Evolutionary conservation across 2,888 invertebrate genomes (phyloP), one percentile per base, ranked within the genome.

Genomic region (Melieria omissa): DNA sequence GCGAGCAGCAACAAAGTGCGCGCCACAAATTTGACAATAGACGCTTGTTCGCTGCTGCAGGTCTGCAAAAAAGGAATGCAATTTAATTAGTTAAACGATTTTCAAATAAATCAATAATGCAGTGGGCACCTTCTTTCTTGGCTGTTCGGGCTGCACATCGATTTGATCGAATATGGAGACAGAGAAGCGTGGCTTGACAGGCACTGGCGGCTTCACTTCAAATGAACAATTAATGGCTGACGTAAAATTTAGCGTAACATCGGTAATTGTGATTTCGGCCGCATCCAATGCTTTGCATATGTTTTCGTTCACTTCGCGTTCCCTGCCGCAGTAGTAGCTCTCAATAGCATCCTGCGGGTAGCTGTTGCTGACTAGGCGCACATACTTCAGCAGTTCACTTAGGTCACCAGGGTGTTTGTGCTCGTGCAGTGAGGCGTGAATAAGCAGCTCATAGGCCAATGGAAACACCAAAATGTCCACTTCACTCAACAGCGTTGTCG

Each of bases 141-240:
- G 76, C 52, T 81, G 80, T 49, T 80, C 78, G 0, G 77, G 76
- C 55, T 77, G 74, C 49, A 84, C 78, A 44, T 81, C 79, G 3
- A 85, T 78, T 16, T 85, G 80, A 66, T 87, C 87, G 66, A 87
- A 87, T 65, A 87, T 78, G 8, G 86, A 86, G 0, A 87, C 83
- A 0, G 87, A 86, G 14, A 83, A 80, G 3, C 85, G 81, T 42
- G 81, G 81, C 44, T 80, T 82, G 0, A 74, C 41, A 8, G 73
- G 54, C 0, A 64, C 60, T 14, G 57, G 68, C 0, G 75, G 64
- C n/a, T 82, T 83, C 0, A 76, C 65, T 16, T 82, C 82, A 14
- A 81, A 77, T 0, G 82, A 81, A 14, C 69, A 76, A 61, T 84
- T 83, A 0, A 78, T 41, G 3, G 62, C 69, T 4, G 76, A 73